These are phyloP conservation scores for Cantharis rufa DNA, from an alignment of 2,888 invertebrate species.

Conservation along the genomic window DNA sequence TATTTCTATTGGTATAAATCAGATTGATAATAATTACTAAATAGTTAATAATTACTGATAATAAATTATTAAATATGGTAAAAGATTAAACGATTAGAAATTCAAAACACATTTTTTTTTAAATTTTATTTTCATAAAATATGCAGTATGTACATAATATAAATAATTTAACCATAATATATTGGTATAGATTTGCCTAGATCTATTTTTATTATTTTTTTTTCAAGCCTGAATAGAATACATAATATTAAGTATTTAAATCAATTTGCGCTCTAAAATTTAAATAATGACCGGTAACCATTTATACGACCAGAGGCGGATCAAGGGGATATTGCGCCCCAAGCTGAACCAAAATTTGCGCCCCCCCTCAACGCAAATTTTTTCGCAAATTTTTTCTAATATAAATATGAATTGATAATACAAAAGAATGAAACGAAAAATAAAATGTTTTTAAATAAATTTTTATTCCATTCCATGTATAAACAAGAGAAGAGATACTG, in stretches of 20 bases:
- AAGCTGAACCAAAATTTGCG: too few relatives aligned
- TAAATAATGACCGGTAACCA: neutral
- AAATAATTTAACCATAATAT: neutral
- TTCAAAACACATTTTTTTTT: neutral
- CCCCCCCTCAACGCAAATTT: too few relatives aligned
- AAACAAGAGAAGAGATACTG: too few relatives aligned
- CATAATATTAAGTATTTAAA: neutral
- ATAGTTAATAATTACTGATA: neutral
- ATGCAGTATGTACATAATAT: neutral
- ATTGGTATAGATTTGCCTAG: neutral
- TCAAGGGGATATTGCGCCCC: too few relatives aligned
- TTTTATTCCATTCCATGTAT: too few relatives aligned
- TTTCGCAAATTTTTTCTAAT: too few relatives aligned
- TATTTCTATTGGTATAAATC: neutral
- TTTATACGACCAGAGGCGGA: too few relatives aligned
- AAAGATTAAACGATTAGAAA: neutral
- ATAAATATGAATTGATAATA: too few relatives aligned
- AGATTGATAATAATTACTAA: neutral
- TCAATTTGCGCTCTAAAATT: neutral
- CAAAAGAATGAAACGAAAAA: too few relatives aligned
- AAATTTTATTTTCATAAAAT: neutral
- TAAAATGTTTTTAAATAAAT: too few relatives aligned
- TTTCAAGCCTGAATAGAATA: neutral
- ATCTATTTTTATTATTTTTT: neutral
- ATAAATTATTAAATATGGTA: neutral